Percentiles rank a stretch among this genome's conserved stretches.
These are phyloP conservation scores for Corythaixoides concolor DNA, from an alignment of 2,113 vertebrate genomes.

Conservation along the genomic window DNA sequence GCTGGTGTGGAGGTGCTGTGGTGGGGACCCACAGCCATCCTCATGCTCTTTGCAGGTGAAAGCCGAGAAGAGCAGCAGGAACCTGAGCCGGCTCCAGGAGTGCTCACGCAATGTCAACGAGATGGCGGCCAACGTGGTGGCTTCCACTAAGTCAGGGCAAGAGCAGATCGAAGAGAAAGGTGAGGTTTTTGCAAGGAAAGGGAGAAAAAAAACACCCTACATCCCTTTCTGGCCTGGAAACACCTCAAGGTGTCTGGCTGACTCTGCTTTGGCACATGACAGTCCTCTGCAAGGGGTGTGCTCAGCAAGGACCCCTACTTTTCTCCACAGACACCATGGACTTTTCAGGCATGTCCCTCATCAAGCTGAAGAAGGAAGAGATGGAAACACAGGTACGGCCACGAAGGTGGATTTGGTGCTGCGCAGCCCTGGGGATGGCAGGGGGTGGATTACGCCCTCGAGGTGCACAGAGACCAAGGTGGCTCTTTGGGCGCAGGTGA, in stretches of 20 bases:
- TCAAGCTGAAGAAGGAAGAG: slow-evolving; percentile 94
- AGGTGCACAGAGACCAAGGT: rapidly evolving
- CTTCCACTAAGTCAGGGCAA: slow-evolving; percentile 90
- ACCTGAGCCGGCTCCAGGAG: slow-evolving; percentile 87
- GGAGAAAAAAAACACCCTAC: rapidly evolving
- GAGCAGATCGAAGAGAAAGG: slow-evolving; percentile 93
- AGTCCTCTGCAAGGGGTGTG: neutral
- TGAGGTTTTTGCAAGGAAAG: neutral
- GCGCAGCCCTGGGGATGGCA: rapidly evolving
- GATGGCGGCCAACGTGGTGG: slow-evolving; percentile 92
- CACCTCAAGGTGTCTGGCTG: rapidly evolving
- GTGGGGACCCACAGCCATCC: neutral
- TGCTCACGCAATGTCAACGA: slow-evolving; percentile 91
- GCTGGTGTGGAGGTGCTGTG: rapidly evolving
- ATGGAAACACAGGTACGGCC: slow-evolving; percentile 90
- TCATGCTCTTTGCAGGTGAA: slow-evolving; percentile 82
- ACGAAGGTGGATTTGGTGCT: rapidly evolving
- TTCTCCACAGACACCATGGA: slow-evolving; percentile 89
- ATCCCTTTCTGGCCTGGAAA: neutral
- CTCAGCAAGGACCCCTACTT: neutral
- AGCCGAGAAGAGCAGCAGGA: slow-evolving; percentile 85
- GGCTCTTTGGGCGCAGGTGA: slow-evolving; percentile 79
- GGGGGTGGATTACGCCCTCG: rapidly evolving
- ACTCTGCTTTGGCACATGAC: rapidly evolving
- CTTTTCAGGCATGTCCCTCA: slow-evolving; percentile 95